Percentiles rank a stretch among this genome's conserved stretches.
Conservation (phyloP, 2,113 vertebrate genomes). For the Poicephalus gulielmi region DNA sequence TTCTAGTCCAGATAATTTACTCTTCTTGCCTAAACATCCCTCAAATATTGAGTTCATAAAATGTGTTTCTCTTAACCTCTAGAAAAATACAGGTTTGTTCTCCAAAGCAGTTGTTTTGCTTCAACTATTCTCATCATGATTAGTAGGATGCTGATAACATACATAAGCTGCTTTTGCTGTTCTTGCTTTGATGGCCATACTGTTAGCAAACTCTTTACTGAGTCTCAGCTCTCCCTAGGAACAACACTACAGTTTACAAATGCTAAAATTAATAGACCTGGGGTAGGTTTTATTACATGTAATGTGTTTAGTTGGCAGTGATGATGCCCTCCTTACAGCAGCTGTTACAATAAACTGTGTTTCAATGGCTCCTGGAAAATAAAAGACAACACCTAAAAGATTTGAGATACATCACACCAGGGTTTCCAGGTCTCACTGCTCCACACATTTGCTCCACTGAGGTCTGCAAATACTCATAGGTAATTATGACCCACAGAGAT, state of each 20-base stretch:
- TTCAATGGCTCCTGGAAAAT: slow-evolving; percentile 56
- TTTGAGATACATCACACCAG: slow-evolving; percentile 12
- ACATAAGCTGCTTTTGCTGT: background rate
- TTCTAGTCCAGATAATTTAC: background rate
- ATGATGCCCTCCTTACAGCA: slow-evolving; percentile 25
- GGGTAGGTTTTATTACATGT: slow-evolving; percentile 43
- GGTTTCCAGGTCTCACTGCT: slow-evolving; percentile 12
- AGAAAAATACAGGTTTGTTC: background rate
- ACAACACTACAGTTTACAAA: slow-evolving; percentile 32
- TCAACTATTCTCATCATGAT: background rate
- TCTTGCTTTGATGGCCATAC: slow-evolving; percentile 30
- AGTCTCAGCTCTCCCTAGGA: slow-evolving; percentile 12
- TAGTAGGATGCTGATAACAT: background rate
- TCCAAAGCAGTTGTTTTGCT: background rate
- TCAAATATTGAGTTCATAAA: background rate
- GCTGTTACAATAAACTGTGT: slow-evolving; percentile 22
- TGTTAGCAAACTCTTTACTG: slow-evolving; percentile 25
- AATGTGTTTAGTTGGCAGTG: slow-evolving; percentile 47
- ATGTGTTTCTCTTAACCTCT: background rate
- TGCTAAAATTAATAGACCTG: slow-evolving; percentile 57
- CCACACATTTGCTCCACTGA: background rate
- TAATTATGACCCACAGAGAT: background rate
- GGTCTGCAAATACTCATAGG: slow-evolving; percentile 32
- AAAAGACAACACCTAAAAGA: slow-evolving; percentile 32
- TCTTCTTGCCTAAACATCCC: background rate